Conservation (phyloP, 2,888 invertebrate genomes). For the Ashinkailepas kermadecensis region DNA sequence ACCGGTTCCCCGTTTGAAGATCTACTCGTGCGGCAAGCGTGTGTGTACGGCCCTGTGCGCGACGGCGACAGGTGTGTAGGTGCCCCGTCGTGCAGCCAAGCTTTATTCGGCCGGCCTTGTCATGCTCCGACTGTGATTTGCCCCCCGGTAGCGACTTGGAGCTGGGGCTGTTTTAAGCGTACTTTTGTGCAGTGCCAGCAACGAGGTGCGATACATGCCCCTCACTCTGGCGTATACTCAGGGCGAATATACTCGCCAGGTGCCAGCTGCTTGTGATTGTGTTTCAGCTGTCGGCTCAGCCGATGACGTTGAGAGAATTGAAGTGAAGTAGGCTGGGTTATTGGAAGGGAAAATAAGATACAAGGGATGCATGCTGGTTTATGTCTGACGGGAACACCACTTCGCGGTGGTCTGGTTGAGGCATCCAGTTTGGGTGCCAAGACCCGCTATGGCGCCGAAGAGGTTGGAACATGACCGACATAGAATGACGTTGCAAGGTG, state of each 20-base stretch:
- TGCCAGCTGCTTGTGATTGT: not conserved
- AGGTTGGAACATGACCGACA: too few relatives aligned
- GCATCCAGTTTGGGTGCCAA: too few relatives aligned
- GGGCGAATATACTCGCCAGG: not conserved
- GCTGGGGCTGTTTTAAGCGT: not conserved
- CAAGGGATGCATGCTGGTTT: too few relatives aligned
- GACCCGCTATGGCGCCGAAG: too few relatives aligned
- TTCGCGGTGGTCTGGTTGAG: too few relatives aligned
- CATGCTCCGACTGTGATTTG: not conserved
- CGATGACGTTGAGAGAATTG: too few relatives aligned
- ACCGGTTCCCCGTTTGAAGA: too few relatives aligned
- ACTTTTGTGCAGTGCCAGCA: not conserved
- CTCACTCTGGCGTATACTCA: not conserved
- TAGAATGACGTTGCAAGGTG: too few relatives aligned
- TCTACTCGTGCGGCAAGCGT: not conserved
- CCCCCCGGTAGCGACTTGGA: not conserved
- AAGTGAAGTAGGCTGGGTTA: too few relatives aligned
- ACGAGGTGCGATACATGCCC: not conserved
- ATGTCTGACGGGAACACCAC: too few relatives aligned
- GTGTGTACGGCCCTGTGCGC: not conserved
- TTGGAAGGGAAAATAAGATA: too few relatives aligned
- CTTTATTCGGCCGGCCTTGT: not conserved
- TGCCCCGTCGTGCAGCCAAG: not conserved
- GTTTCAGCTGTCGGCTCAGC: too few relatives aligned
- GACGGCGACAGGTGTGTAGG: not conserved